A percentile compares a stretch with the other conserved stretches of the same genome.
These are phyloP conservation scores for Drosophila fungiperda DNA, from an alignment of 2,888 invertebrate genomes.

Conservation along the genomic window DNA sequence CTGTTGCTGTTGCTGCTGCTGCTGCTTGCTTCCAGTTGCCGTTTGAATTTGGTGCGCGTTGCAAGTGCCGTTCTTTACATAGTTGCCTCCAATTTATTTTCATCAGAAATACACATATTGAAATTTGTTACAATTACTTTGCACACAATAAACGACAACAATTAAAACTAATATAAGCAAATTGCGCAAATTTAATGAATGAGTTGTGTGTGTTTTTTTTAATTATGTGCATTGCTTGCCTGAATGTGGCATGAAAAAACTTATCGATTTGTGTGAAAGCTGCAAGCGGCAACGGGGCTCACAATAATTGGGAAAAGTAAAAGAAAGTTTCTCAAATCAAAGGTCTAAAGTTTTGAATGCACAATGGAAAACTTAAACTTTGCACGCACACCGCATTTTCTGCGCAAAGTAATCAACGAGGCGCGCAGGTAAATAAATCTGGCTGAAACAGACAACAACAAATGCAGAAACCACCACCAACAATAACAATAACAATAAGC, in stretches of 20 bases:
- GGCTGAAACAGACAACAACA: conserved; percentile 37
- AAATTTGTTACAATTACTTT: conserved; percentile 25
- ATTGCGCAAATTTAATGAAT: not conserved
- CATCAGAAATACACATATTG: conserved; percentile 1
- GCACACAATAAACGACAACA: conserved; percentile 1
- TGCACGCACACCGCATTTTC: conserved; percentile 83
- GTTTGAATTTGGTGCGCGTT: conserved; percentile 65
- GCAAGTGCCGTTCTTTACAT: conserved; percentile 56
- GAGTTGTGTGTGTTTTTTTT: not conserved
- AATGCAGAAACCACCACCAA: conserved; percentile 44
- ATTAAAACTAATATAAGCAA: conserved; percentile 10
- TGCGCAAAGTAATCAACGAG: conserved; percentile 84
- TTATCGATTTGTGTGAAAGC: conserved; percentile 77
- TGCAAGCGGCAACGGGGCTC: conserved; percentile 38
- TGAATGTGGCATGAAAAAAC: conserved; percentile 29
- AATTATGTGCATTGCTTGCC: conserved; percentile 1
- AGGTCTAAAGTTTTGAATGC: conserved; percentile 57
- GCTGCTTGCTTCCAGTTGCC: conserved; percentile 59
- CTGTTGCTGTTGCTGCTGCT: conserved; percentile 27
- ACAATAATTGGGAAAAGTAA: conserved; percentile 39
- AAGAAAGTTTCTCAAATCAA: conserved; percentile 62
- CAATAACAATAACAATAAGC: conserved; percentile 17
- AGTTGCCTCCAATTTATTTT: conserved; percentile 29
- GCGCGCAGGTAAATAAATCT: conserved; percentile 78
- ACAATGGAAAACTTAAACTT: conserved; percentile 84